A percentile compares a stretch with the other conserved stretches of the same genome.
Evolutionary conservation across 2,797 vertebrate species (phyloP).

Genomic region (Merluccius polli): DNA sequence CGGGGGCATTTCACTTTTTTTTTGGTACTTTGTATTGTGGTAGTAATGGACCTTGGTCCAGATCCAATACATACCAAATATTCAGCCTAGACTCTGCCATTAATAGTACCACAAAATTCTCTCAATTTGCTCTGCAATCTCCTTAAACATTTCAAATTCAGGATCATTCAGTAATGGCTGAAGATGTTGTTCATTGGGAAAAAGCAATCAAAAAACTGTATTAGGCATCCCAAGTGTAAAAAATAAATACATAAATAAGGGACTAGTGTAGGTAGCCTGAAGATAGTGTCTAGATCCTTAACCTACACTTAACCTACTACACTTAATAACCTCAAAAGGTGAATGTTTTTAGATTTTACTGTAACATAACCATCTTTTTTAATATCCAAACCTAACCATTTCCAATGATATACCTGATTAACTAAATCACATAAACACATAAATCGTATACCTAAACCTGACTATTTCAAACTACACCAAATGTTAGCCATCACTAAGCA

Average conservation of each 20-base stretch:
- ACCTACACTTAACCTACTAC: neutral
- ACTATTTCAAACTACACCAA: neutral
- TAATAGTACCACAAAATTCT: conserved; percentile 58
- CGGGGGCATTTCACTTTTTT: conserved; percentile 53
- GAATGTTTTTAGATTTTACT: neutral
- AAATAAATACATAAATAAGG: neutral
- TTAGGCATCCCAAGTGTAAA: neutral
- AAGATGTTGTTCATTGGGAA: neutral
- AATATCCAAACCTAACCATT: neutral
- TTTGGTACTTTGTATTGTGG: conserved; percentile 21
- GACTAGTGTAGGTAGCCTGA: neutral
- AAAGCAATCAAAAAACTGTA: neutral
- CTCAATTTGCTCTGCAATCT: conserved; percentile 57
- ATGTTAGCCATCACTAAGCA: neutral
- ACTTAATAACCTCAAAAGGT: neutral
- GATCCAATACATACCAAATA: conserved; percentile 69
- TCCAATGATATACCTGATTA: neutral
- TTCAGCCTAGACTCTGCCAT: conserved; percentile 61
- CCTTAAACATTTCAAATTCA: conserved; percentile 55
- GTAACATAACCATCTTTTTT: neutral
- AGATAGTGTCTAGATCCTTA: too few species aligned
- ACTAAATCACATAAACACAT: neutral
- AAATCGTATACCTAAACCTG: neutral
- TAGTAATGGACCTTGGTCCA: conserved; percentile 71
- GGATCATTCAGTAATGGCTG: conserved; percentile 34